These are phyloP conservation scores for Ptiloglossa arizonensis DNA, from an alignment of 1,140 invertebrate species.

Conservation along the genomic window DNA sequence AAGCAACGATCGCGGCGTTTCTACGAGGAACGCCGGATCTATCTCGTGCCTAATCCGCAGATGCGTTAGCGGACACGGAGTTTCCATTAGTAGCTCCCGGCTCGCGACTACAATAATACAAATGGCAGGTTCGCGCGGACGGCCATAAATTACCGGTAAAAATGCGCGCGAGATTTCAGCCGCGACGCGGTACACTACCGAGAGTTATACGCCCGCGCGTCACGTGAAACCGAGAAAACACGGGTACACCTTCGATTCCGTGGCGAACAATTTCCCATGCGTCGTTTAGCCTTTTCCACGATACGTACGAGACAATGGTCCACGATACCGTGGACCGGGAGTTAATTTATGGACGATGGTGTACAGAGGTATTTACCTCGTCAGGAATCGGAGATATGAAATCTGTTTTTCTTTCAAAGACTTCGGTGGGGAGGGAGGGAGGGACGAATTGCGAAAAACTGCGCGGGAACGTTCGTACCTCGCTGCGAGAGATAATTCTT, in stretches of 20 bases:
- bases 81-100: constrained; percentile 43
- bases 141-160: constrained; percentile 38
- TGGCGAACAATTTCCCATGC: neutral
- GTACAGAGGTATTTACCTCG: too few species aligned
- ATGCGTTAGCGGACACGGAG: constrained; percentile 38
- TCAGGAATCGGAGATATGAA: too few species aligned
- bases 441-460: too few species aligned
- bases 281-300: neutral
- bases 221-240: neutral
- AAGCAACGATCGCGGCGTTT: constrained; percentile 6
- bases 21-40: constrained; percentile 11
- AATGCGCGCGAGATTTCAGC: constrained; percentile 6
- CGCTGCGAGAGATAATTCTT: too few species aligned
- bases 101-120: constrained; percentile 38
- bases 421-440: too few species aligned
- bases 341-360: too few species aligned
- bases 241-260: neutral
- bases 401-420: too few species aligned
- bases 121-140: constrained; percentile 14
- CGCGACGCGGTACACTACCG: neutral
- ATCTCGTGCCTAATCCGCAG: constrained; percentile 48
- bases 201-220: neutral
- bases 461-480: too few species aligned
- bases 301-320: too few species aligned
- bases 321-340: too few species aligned